Percentiles rank a stretch among this genome's conserved stretches.
Evolutionary conservation across 1,140 invertebrate species (phyloP).

Genomic region (Drosophila fuyamai): DNA sequence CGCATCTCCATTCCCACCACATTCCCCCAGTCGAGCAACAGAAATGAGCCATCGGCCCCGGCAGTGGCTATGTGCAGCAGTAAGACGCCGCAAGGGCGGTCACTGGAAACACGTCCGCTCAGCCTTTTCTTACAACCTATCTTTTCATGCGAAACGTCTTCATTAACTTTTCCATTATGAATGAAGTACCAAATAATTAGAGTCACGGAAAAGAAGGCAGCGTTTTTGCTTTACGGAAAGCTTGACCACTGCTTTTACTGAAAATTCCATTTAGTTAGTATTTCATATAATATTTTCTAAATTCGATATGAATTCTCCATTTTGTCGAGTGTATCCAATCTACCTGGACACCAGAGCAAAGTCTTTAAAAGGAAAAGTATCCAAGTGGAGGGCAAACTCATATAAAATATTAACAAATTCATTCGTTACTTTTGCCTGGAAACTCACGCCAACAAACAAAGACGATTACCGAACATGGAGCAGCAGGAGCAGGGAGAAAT

Average conservation of each 20-base stretch:
- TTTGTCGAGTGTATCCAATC: slow-evolving; percentile 18
- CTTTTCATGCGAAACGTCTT: too few species aligned
- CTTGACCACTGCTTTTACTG: too few species aligned
- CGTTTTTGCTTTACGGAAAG: too few species aligned
- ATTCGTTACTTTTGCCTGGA: slow-evolving; percentile 81
- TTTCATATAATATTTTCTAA: too few species aligned
- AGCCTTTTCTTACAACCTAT: slow-evolving; percentile 16
- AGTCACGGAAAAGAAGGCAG: too few species aligned
- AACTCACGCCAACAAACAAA: slow-evolving; percentile 78
- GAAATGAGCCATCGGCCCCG: slow-evolving; percentile 17
- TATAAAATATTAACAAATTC: slow-evolving; percentile 84
- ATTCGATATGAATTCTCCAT: background rate
- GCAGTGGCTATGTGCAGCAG: slow-evolving; percentile 61
- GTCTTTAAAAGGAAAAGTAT: too few species aligned
- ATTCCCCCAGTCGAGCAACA: slow-evolving; percentile 4
- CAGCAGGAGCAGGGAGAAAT: slow-evolving; percentile 43
- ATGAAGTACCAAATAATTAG: too few species aligned
- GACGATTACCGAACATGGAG: slow-evolving; percentile 66
- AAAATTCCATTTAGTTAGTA: background rate
- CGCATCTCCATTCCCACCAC: background rate
- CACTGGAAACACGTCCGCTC: slow-evolving; percentile 76
- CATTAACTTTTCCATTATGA: background rate
- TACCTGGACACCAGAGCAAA: slow-evolving; percentile 43
- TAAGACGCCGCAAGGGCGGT: slow-evolving; percentile 78
- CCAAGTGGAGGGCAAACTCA: too few species aligned